Percentiles rank a stretch among this genome's conserved stretches.
Conservation (phyloP, 1,140 invertebrate species). For the Liolophura sinensis region DNA sequence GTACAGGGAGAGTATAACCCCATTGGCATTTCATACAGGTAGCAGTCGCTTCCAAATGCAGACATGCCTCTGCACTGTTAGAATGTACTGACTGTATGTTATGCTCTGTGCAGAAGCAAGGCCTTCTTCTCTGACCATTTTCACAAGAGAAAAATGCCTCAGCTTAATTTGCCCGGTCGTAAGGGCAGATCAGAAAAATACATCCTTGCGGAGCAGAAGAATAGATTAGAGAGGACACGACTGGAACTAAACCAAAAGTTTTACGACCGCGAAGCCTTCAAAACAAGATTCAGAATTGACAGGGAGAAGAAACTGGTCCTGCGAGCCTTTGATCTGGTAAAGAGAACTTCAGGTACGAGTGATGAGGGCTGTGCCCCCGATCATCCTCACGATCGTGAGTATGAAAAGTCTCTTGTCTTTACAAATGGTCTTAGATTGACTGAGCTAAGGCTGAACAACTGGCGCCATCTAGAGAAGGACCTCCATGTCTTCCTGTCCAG, state of each 20-base stretch:
- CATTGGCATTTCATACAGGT: no score
- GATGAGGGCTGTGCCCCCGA: conserved; percentile 21
- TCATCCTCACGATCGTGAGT: conserved; percentile 17
- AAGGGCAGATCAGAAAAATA: not conserved
- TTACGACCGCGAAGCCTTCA: conserved; percentile 20
- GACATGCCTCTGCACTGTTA: no score
- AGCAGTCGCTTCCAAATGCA: no score
- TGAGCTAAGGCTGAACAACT: conserved; percentile 24
- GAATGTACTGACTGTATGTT: no score
- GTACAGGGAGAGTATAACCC: no score
- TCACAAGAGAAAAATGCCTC: not conserved
- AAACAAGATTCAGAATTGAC: conserved; percentile 18
- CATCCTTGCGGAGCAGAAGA: conserved; percentile 25
- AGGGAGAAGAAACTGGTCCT: conserved; percentile 23
- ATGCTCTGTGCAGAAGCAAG: no score
- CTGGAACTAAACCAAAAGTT: conserved; percentile 15
- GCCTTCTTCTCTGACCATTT: no score
- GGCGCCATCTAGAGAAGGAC: conserved; percentile 20
- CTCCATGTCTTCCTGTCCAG: conserved; percentile 10
- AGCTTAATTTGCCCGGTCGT: not conserved
- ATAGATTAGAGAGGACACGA: conserved; percentile 21
- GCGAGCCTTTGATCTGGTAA: conserved; percentile 16
- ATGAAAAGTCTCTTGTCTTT: conserved; percentile 17
- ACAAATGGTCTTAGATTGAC: conserved; percentile 13
- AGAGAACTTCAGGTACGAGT: conserved; percentile 24